Evolutionary conservation across 2,888 invertebrate genomes (phyloP), one percentile per base, ranked within the genome.

Genomic region (Nebria salina): DNA sequence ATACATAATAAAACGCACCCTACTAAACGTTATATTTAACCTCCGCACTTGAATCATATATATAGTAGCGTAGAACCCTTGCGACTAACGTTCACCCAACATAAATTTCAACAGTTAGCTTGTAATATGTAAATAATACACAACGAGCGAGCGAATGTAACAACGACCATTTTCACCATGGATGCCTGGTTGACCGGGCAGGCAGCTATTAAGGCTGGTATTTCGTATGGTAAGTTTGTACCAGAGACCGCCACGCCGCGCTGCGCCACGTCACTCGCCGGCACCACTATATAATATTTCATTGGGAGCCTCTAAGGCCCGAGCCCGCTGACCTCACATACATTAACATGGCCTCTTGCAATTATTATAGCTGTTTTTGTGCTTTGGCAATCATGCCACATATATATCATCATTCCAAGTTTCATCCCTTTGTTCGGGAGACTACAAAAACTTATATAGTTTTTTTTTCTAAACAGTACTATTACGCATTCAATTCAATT

Each of bases 81-180:
- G 6, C 6, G n/a, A 41, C 41, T 26, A 26, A 73, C 43, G 42
- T 41, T 34, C 54, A 54, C 54, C 54, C 54, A 54, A 73, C 79
- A 79, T 79, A 79, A 79, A 79, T 79, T 79, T 79, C 54, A 79
- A 79, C 74, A 68, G 79, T 79, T 79, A 65, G 79, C 79, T 79
- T 79, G 79, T 79, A 79, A 79, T 79, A 79, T 79, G 79, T 79
- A 79, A 79, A 79, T 79, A 79, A 79, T 79, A 79, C 43, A 79
- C 76, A 34, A 66, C 20, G 76, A 76, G 76, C 6, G 43, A 20
- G 65, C 64, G 76, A 11, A 75, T 75, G 76, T 26, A 42, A 65
- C 76, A 42, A 11, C 15, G 77, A 25, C 42, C 68, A 20, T 41
- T 72, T 66, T 72, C 15, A 54, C 64, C 66, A 76, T 77, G 77